Conservation (phyloP, 64 coral and sea anemone genomes). For the Astreopora myriophthalma region DNA sequence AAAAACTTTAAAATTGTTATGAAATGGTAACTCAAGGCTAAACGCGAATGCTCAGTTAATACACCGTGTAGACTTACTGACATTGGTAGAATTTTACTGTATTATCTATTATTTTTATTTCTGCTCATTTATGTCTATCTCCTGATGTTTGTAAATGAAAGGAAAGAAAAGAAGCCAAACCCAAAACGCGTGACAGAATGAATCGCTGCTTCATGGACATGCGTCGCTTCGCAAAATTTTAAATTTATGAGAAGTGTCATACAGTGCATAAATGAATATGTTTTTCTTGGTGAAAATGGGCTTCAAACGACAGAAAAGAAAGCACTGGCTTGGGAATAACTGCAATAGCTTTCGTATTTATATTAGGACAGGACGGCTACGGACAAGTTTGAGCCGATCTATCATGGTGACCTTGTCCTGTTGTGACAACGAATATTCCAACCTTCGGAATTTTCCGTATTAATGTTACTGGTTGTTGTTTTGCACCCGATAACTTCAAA, state of each 20-base stretch:
- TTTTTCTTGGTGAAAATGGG: too few relatives aligned
- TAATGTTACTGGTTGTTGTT: background rate
- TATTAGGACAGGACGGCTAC: too few relatives aligned
- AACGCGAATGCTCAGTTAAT: too few relatives aligned
- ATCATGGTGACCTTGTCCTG: too few relatives aligned
- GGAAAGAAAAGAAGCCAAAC: background rate
- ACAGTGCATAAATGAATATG: too few relatives aligned
- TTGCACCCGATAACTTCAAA: background rate
- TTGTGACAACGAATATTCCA: background rate
- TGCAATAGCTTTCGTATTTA: background rate
- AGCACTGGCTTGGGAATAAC: background rate
- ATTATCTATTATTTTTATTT: background rate
- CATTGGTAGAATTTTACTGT: too few relatives aligned
- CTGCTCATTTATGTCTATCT: background rate
- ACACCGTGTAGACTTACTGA: too few relatives aligned
- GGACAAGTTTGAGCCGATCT: background rate
- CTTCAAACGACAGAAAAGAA: background rate
- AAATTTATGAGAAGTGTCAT: too few relatives aligned
- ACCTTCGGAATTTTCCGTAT: constrained; percentile 12
- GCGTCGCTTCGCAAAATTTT: background rate
- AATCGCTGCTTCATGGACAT: background rate
- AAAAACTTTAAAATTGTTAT: background rate
- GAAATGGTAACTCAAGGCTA: background rate
- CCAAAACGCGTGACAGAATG: background rate
- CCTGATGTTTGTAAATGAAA: background rate